These are phyloP conservation scores for Muscicapa comitata DNA, from an alignment of 2,797 vertebrate genomes.

Conservation along the genomic window DNA sequence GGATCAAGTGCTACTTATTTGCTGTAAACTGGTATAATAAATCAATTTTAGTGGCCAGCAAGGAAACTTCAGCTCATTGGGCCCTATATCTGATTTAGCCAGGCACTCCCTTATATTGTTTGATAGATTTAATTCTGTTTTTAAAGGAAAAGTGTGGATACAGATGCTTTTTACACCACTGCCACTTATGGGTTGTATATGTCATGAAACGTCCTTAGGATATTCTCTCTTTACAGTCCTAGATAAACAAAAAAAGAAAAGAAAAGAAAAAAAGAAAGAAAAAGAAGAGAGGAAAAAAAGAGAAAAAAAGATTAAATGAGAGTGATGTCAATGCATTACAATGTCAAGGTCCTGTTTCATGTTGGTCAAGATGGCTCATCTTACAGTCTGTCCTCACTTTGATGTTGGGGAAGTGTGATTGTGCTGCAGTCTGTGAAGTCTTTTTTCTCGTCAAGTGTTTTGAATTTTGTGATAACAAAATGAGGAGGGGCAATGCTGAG, in stretches of 20 bases:
- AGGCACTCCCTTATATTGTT: background rate
- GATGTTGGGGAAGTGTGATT: background rate
- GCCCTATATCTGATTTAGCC: background rate
- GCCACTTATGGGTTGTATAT: background rate
- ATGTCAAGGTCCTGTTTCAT: conserved; percentile 59
- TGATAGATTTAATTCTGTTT: background rate
- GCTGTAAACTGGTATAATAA: background rate
- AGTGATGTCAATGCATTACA: background rate
- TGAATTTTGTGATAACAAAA: conserved; percentile 35
- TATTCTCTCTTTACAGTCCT: conserved; percentile 4
- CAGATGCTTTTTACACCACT: background rate
- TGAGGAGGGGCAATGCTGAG: background rate
- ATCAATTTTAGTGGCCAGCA: background rate
- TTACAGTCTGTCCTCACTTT: conserved; percentile 21
- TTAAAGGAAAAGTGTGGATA: background rate
- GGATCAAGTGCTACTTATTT: background rate
- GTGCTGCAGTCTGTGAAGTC: conserved; percentile 25
- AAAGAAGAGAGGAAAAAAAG: background rate
- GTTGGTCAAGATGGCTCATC: conserved; percentile 31
- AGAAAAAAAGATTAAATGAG: background rate
- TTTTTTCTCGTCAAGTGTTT: conserved; percentile 3
- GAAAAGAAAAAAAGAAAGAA: background rate
- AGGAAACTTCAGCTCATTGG: background rate
- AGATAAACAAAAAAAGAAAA: background rate
- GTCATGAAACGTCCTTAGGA: background rate